A percentile compares a stretch with the other conserved stretches of the same genome.
phyloP scores from a whole-genome alignment of 2,113 vertebrate species.

The Myotis brandtii region DNA sequence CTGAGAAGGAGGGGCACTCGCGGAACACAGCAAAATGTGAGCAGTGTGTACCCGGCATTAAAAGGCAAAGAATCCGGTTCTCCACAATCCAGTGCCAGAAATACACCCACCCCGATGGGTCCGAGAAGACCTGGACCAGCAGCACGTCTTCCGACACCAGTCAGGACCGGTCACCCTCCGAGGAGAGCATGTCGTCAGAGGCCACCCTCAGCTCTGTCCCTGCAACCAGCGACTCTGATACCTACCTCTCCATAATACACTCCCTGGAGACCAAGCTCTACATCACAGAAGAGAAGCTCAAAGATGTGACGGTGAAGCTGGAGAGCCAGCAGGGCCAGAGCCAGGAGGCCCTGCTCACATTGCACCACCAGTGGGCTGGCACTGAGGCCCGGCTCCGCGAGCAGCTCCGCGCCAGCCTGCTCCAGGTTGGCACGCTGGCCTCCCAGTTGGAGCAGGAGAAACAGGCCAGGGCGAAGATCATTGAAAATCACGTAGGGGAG shows the following conservation, averaged over 20 bases:
- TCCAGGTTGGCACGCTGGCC: conserved; percentile 85
- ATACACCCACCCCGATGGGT: conserved; percentile 88
- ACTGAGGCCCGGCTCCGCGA: conserved; percentile 86
- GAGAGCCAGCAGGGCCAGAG: conserved; percentile 89
- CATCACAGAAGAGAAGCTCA: conserved; percentile 94
- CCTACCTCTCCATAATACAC: conserved; percentile 94
- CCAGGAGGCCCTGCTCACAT: conserved; percentile 82
- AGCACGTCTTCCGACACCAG: conserved; percentile 87
- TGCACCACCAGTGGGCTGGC: conserved; percentile 87
- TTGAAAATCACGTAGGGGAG: conserved; percentile 79
- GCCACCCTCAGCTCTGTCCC: conserved; percentile 83
- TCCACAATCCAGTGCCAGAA: conserved; percentile 96
- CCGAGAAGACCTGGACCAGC: conserved; percentile 86
- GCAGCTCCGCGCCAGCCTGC: conserved; percentile 89
- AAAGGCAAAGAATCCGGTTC: conserved; percentile 95
- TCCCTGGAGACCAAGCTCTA: conserved; percentile 94
- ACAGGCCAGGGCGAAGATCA: conserved; percentile 79
- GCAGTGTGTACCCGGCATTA: conserved; percentile 86
- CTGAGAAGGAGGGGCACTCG: conserved; percentile 79
- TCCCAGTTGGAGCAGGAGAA: conserved; percentile 86
- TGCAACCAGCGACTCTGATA: conserved; percentile 88
- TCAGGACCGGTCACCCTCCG: conserved; percentile 86
- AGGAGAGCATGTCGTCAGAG: conserved; percentile 88
- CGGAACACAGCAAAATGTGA: conserved; percentile 84
- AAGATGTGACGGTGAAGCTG: conserved; percentile 91